Evolutionary conservation across 2,888 invertebrate species (phyloP), one percentile per base, ranked within the genome.

Genomic region (Melanostoma mellinum): DNA sequence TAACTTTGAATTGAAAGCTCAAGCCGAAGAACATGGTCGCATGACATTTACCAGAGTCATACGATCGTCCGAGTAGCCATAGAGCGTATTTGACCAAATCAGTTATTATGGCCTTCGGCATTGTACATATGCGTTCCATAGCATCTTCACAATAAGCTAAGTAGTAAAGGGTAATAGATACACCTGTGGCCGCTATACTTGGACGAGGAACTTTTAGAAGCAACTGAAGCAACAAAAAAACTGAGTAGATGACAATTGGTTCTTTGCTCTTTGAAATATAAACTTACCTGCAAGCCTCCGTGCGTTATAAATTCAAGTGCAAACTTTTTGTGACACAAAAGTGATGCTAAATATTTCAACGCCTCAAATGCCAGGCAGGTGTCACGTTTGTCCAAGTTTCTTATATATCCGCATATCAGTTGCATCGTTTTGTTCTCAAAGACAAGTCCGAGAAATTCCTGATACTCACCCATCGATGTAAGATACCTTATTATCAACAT

Each of bases 1-100:
- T 97, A 0, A 97, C 94, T 87, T 96, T 94, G 91, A 98, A 99
- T 87, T 97, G 96, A 91, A 99, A 98, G 5, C 97, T 96, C 60
- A 98, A 94, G 0, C 97, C 97, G 90, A 99, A 98, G 92, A 99
- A 99, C 98, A 99, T 98, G 35, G 98, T 97, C 2, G 98, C 98
- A 91, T 99, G 98, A 88, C 98, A 98, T 79, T 98, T 94, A n/a
- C 98, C 98, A 0, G 98, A 99, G 92, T 98, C 98, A 91, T 98
- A 97, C 0, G 98, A 98, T 87, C 98, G 97, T 89, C 99, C 99
- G 61, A 99, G 91, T 52, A 99, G 93, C 98, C 99, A 99, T 3
- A 99, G 92, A 0, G 97, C 97, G 91, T 99, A 99, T 93, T 93
- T 95, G 52, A 97, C 97, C 36, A 98, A 92, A 87, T 95, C 95